A percentile compares a stretch with the other conserved stretches of the same genome.
These are phyloP conservation scores for Lochmaea crataegi DNA, from an alignment of 2,888 invertebrate genomes.

Conservation along the genomic window DNA sequence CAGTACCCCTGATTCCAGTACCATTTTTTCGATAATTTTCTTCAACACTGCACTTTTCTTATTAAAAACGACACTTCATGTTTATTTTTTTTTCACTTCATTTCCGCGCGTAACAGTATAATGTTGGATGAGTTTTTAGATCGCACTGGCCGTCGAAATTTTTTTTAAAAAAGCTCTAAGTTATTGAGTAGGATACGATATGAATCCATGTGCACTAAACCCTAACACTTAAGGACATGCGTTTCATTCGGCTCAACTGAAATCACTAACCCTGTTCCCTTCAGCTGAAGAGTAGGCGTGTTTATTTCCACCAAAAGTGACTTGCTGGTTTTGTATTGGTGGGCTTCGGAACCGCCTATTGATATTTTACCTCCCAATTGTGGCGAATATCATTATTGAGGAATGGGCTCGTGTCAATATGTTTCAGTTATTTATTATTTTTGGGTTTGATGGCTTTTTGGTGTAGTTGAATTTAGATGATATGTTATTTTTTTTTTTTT, in stretches of 20 bases:
- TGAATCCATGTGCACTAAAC: conserved; percentile 41
- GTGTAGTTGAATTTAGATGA: conserved; percentile 60
- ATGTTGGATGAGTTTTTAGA: neutral
- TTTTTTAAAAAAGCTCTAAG: conserved; percentile 11
- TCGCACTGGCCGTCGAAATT: conserved; percentile 7
- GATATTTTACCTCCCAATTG: conserved; percentile 49
- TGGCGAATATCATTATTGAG: conserved; percentile 62
- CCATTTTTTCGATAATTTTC: conserved; percentile 66
- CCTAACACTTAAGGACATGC: conserved; percentile 45
- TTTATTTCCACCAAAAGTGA: conserved; percentile 35
- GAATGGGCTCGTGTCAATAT: conserved; percentile 63
- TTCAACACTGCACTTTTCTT: conserved; percentile 30
- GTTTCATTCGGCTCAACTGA: conserved; percentile 51
- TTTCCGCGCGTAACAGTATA: neutral
- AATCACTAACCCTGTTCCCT: conserved; percentile 58
- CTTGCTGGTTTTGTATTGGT: conserved; percentile 52
- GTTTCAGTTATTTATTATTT: conserved; percentile 62
- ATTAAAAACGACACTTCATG: conserved; percentile 36
- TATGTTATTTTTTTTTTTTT: conserved; percentile 62
- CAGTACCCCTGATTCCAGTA: conserved; percentile 73
- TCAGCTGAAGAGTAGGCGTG: conserved; percentile 47
- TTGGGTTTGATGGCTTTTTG: conserved; percentile 58
- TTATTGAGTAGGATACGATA: conserved; percentile 29
- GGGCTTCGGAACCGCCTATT: conserved; percentile 50
- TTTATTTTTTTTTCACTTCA: conserved; percentile 21